phyloP scores from a whole-genome alignment of 2,797 vertebrate species.

The Eurystomus glaucurus region DNA sequence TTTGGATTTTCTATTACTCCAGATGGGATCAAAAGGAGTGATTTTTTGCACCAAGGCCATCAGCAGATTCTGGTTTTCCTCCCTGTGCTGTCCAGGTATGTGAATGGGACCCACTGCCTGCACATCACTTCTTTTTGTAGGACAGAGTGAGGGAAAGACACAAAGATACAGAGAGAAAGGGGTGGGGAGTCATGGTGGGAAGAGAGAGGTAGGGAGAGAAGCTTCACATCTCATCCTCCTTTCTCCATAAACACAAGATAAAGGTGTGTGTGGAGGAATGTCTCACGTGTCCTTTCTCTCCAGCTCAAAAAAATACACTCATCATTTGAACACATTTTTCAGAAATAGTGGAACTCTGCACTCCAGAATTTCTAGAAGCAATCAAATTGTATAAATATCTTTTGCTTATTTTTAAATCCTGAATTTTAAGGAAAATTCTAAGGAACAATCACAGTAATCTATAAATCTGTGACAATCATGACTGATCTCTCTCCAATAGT shows the following conservation, averaged over 20 bases:
- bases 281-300: neutral
- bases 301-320: neutral
- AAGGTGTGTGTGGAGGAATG: neutral
- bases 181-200: rapidly evolving
- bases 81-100: rapidly evolving
- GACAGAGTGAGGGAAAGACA: neutral
- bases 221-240: neutral
- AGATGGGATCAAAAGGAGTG: neutral
- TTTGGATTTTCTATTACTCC: neutral
- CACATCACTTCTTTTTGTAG: neutral
- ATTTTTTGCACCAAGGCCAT: neutral
- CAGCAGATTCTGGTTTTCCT: neutral
- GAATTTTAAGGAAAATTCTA: neutral
- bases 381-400: neutral
- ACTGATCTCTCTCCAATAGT: neutral
- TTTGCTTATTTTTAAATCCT: neutral
- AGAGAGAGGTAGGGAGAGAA: neutral
- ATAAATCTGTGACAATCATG: neutral
- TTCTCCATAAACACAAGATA: neutral
- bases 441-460: neutral
- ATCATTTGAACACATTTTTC: neutral
- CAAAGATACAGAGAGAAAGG: neutral
- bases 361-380: neutral
- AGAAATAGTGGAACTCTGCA: neutral
- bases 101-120: neutral